phyloP scores from a whole-genome alignment of 2,888 invertebrate genomes.

The Microchrysa polita region DNA sequence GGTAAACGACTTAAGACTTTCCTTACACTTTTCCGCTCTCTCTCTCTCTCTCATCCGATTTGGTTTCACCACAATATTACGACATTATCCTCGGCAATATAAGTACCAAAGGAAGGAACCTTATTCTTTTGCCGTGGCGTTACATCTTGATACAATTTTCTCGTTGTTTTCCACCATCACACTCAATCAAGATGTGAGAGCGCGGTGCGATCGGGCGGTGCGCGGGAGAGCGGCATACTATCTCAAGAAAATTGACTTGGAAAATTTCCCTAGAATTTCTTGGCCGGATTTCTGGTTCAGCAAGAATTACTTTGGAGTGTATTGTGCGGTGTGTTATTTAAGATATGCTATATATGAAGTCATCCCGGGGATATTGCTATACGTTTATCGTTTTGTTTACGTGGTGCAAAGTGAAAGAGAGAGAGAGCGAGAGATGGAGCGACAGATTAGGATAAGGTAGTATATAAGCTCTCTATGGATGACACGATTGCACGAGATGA shows the following conservation, averaged over 20 bases:
- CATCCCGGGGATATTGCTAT: too few species aligned
- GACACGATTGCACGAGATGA: too few species aligned
- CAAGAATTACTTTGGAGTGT: slow-evolving; percentile 26
- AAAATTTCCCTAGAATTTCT: slow-evolving; percentile 47
- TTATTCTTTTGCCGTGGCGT: background rate
- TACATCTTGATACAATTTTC: slow-evolving; percentile 23
- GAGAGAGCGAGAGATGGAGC: too few species aligned
- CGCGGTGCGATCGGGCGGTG: slow-evolving; percentile 8
- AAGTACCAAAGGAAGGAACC: background rate
- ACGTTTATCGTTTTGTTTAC: too few species aligned
- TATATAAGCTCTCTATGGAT: too few species aligned
- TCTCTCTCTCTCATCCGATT: background rate
- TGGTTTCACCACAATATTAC: too few species aligned
- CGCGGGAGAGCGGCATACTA: slow-evolving; percentile 1
- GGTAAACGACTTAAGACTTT: too few species aligned
- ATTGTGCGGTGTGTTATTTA: slow-evolving; percentile 21
- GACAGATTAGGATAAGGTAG: too few species aligned
- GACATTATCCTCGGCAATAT: too few species aligned
- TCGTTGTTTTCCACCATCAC: slow-evolving; percentile 36
- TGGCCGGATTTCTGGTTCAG: slow-evolving; percentile 45
- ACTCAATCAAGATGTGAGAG: too few species aligned
- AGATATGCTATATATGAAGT: background rate
- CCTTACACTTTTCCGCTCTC: background rate
- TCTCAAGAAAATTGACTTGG: slow-evolving; percentile 48
- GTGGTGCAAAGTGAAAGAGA: too few species aligned